Conservation (phyloP, 2,797 vertebrate genomes). For the Xerus rutilus region DNA sequence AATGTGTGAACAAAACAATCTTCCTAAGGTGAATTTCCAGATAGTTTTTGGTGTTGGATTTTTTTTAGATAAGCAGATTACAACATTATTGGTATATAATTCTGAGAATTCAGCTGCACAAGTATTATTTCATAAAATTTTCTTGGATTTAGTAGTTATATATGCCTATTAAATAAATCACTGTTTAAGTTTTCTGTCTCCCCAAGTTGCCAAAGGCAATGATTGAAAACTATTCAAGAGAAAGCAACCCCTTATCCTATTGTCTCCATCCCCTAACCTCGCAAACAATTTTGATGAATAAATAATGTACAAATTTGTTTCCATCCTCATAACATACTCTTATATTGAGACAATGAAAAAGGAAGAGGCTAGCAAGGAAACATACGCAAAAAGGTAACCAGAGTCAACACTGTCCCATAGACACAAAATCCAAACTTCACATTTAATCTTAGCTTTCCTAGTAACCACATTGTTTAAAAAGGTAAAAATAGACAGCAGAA, state of each 20-base stretch:
- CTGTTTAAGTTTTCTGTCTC: not conserved
- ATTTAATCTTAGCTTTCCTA: not conserved
- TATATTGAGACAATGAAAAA: slow-evolving; percentile 6
- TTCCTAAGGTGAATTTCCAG: slow-evolving; percentile 37
- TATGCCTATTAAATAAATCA: not conserved
- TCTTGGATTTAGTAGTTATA: not conserved
- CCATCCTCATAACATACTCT: not conserved
- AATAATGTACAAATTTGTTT: slow-evolving; percentile 21
- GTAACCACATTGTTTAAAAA: not conserved
- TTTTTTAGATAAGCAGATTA: slow-evolving; percentile 20
- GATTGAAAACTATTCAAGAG: not conserved
- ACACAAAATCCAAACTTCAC: not conserved
- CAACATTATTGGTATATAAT: not conserved
- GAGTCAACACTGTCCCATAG: not conserved
- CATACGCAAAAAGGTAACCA: not conserved
- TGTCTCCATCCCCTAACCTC: not conserved
- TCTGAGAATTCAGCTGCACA: not conserved
- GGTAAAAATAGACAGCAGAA: not conserved
- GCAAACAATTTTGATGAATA: slow-evolving; percentile 32
- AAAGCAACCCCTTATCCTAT: not conserved
- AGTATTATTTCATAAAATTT: slow-evolving; percentile 5
- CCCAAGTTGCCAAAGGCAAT: not conserved
- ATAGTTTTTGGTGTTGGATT: not conserved
- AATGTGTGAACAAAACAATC: not conserved
- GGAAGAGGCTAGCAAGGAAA: not conserved